Percentiles rank a stretch among this genome's conserved stretches.
Evolutionary conservation across 1,140 invertebrate species (phyloP).

Genomic region (Scaptomyza hsui): DNA sequence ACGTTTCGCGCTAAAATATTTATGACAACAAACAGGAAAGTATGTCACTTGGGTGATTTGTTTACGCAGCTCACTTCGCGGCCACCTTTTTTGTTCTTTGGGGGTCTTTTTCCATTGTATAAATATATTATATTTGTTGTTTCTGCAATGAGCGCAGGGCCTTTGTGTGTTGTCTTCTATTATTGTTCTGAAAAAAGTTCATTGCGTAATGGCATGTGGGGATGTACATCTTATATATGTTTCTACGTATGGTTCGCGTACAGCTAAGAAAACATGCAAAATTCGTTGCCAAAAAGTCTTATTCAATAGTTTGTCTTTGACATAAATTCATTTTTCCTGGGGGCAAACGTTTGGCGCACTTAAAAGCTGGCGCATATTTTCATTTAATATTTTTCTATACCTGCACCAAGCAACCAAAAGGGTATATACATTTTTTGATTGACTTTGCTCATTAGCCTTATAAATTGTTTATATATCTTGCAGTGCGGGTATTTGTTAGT

Average conservation of each 20-base stretch:
- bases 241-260: slow-evolving; percentile 30
- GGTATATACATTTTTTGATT: slow-evolving; percentile 1
- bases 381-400: slow-evolving; percentile 45
- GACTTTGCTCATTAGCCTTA: neutral
- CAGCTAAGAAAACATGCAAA: slow-evolving; percentile 41
- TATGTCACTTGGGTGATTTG: slow-evolving; percentile 79
- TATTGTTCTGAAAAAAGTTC: slow-evolving; percentile 43
- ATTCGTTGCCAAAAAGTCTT: slow-evolving; percentile 75
- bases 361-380: slow-evolving; percentile 63
- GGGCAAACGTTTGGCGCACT: slow-evolving; percentile 55
- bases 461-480: neutral
- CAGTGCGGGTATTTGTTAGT: slow-evolving; percentile 23
- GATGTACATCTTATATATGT: slow-evolving; percentile 30
- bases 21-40: slow-evolving; percentile 76
- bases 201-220: slow-evolving; percentile 66
- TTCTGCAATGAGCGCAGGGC: slow-evolving; percentile 16
- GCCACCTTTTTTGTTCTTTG: slow-evolving; percentile 45
- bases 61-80: slow-evolving; percentile 70
- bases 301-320: slow-evolving; percentile 82
- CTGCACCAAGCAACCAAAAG: neutral
- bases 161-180: slow-evolving; percentile 29
- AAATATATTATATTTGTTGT: slow-evolving; percentile 13
- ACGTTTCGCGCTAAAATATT: slow-evolving; percentile 55
- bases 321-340: slow-evolving; percentile 77
- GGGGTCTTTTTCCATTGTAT: slow-evolving; percentile 22